Percentiles rank a stretch among this genome's conserved stretches.
Evolutionary conservation across 2,888 invertebrate genomes (phyloP).

Genomic region (Agrochola circellaris): DNA sequence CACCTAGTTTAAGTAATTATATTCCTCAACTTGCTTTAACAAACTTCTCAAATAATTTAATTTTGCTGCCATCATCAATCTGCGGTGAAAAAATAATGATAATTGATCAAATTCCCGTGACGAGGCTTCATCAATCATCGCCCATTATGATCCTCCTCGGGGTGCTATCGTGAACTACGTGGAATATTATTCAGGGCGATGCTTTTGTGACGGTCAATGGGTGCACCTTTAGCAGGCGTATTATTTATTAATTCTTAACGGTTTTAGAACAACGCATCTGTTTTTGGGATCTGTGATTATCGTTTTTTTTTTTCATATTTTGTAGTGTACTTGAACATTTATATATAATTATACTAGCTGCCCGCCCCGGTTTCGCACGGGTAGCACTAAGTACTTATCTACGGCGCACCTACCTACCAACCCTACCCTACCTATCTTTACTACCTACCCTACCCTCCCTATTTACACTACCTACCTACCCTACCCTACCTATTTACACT

Average conservation of each 20-base stretch:
- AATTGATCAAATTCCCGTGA: slow-evolving; percentile 63
- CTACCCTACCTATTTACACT: too few species aligned
- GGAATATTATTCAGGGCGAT: slow-evolving; percentile 11
- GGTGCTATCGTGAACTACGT: slow-evolving; percentile 10
- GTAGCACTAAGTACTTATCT: too few species aligned
- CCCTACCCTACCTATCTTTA: too few species aligned
- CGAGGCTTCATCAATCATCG: slow-evolving; percentile 60
- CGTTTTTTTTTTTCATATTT: not conserved
- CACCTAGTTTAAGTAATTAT: slow-evolving; percentile 14
- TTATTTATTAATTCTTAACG: slow-evolving; percentile 9
- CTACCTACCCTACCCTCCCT: too few species aligned
- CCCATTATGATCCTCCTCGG: slow-evolving; percentile 39
- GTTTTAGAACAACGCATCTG: slow-evolving; percentile 23
- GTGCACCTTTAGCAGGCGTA: not conserved
- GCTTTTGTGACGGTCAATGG: slow-evolving; percentile 4
- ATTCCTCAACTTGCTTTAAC: not conserved
- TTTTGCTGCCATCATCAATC: slow-evolving; percentile 62
- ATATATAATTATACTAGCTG: too few species aligned
- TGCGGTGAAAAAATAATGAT: slow-evolving; percentile 58
- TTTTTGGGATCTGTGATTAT: not conserved
- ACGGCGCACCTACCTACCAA: too few species aligned
- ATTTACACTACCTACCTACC: too few species aligned
- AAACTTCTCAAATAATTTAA: slow-evolving; percentile 55
- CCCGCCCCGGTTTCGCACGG: too few species aligned
- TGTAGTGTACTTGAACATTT: too few species aligned